phyloP scores from a whole-genome alignment of 92 coral and sea anemone species.

The Bergia puertoricense region DNA sequence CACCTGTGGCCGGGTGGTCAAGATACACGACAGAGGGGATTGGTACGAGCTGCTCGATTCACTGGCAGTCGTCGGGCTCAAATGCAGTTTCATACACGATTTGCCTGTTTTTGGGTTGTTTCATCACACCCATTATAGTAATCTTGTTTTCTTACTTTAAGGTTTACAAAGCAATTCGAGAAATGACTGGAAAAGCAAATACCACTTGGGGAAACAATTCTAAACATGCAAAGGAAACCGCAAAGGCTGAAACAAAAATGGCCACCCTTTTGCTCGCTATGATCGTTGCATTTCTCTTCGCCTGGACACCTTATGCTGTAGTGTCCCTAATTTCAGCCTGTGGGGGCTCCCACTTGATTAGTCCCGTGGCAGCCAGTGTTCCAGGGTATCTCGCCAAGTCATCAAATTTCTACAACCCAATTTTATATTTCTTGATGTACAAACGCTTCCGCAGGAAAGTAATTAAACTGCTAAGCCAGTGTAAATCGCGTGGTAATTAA shows the following conservation, averaged over 20 bases:
- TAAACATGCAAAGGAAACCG: conserved; percentile 52
- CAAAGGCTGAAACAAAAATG: conserved; percentile 50
- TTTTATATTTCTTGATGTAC: conserved; percentile 75
- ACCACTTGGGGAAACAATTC: conserved; percentile 61
- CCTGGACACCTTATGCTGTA: conserved; percentile 91
- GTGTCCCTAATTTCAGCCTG: conserved; percentile 68
- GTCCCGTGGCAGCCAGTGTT: conserved; percentile 43
- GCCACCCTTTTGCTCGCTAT: conserved; percentile 55
- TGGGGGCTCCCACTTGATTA: conserved; percentile 49
- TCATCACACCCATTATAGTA: conserved; percentile 56
- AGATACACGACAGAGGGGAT: conserved; percentile 70
- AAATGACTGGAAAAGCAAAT: conserved; percentile 51
- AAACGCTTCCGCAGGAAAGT: conserved; percentile 55
- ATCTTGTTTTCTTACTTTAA: conserved; percentile 50
- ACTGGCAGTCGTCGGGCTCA: conserved; percentile 56
- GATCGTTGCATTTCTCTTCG: conserved; percentile 66
- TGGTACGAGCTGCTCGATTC: conserved; percentile 68
- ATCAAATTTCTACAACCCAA: conserved; percentile 68
- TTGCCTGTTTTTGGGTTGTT: conserved; percentile 65
- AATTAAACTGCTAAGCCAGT: background rate
- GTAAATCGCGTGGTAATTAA: background rate
- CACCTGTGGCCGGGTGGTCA: conserved; percentile 84
- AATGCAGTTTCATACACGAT: conserved; percentile 50
- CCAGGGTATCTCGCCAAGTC: conserved; percentile 82
- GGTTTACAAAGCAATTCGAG: conserved; percentile 52